Evolutionary conservation across 2,888 invertebrate genomes (phyloP).

Genomic region (Gryllus longicercus): DNA sequence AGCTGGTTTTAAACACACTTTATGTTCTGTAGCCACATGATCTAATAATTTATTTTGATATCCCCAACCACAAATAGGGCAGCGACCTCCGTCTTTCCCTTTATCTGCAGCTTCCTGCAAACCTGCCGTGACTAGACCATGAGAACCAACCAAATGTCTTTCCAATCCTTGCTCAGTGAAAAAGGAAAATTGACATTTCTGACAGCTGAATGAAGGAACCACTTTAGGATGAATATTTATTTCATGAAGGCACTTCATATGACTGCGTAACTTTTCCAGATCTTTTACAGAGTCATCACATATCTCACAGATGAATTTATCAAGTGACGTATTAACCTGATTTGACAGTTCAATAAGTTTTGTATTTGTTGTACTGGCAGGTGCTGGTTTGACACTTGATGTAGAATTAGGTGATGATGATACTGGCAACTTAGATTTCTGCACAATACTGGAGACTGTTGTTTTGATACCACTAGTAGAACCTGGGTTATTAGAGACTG

Average conservation of each 20-base stretch:
- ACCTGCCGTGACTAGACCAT: not conserved
- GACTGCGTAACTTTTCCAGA: not conserved
- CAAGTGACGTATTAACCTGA: not conserved
- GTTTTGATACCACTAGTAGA: not conserved
- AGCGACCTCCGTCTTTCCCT: not conserved
- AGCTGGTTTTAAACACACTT: not conserved
- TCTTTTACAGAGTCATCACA: not conserved
- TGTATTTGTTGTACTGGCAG: not conserved
- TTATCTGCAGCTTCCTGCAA: not conserved
- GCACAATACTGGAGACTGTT: not conserved
- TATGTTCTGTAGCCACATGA: not conserved
- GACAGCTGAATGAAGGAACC: not conserved
- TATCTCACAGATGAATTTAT: not conserved
- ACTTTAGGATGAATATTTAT: not conserved
- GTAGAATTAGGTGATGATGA: not conserved
- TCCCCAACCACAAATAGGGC: not conserved
- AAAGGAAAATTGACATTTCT: not conserved
- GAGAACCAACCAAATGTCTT: not conserved
- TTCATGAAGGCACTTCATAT: slow-evolving; percentile 17
- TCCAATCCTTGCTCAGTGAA: slow-evolving; percentile 9
- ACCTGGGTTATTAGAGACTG: not conserved
- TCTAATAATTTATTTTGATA: slow-evolving; percentile 3
- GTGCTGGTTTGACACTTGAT: not conserved
- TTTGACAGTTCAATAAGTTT: not conserved
- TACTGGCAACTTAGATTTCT: not conserved